Conservation (phyloP, 2,113 vertebrate species). For the Genyomyrus donnyi region DNA sequence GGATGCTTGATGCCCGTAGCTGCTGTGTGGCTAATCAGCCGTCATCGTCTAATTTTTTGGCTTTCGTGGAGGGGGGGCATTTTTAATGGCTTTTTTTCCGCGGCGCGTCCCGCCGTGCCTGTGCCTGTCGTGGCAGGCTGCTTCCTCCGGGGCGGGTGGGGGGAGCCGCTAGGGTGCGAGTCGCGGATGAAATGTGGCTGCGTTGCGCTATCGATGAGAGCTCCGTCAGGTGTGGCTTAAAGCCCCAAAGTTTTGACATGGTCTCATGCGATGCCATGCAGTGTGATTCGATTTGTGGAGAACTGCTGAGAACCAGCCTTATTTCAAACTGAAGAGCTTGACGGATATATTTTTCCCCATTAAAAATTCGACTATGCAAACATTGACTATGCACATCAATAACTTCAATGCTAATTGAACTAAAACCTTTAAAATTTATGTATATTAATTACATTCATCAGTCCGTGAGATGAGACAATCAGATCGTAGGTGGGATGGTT, state of each 20-base stretch:
- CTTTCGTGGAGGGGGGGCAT: slow-evolving; percentile 2
- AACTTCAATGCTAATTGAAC: not conserved
- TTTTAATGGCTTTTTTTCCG: slow-evolving; percentile 22
- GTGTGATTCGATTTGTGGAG: not conserved
- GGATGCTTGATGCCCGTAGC: not conserved
- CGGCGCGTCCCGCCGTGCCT: slow-evolving; percentile 2
- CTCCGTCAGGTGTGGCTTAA: not conserved
- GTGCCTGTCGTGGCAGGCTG: not conserved
- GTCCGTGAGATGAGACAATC: not conserved
- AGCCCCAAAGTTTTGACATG: not conserved
- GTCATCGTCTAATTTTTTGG: slow-evolving; percentile 20
- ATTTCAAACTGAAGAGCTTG: not conserved
- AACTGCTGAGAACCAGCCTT: not conserved
- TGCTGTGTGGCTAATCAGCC: slow-evolving; percentile 26
- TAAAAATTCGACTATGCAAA: not conserved
- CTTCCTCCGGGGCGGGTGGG: not conserved
- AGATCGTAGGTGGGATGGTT: not conserved
- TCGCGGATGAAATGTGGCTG: not conserved
- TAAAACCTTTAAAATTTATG: not conserved
- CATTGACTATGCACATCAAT: not conserved
- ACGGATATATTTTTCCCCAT: not conserved
- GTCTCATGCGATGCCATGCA: not conserved
- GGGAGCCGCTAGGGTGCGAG: not conserved
- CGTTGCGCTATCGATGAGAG: not conserved
- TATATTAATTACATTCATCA: not conserved